A percentile compares a stretch with the other conserved stretches of the same genome.
These are phyloP conservation scores for Fistularia commersonii DNA, from an alignment of 2,797 vertebrate genomes.

Conservation along the genomic window DNA sequence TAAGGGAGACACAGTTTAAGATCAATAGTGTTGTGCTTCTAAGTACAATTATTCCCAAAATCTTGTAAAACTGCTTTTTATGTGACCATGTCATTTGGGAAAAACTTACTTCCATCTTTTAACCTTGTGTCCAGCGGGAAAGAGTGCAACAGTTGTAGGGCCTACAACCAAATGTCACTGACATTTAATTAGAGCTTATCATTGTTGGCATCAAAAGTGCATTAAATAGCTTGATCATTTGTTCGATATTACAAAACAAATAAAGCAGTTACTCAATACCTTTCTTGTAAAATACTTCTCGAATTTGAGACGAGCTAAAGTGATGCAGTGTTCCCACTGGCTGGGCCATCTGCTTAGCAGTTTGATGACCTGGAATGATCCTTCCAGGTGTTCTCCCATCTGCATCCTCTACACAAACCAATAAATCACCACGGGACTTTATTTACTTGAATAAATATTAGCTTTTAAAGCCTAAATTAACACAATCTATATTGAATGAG, in stretches of 20 bases:
- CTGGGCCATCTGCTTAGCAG: conserved; percentile 88
- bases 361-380: conserved; percentile 94
- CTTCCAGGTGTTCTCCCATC: conserved; percentile 90
- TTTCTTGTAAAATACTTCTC: conserved; percentile 99
- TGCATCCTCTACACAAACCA: conserved; percentile 84
- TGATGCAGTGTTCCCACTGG: conserved; percentile 87
- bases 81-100: neutral
- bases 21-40: neutral
- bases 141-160: conserved; percentile 92
- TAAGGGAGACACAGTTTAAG: conserved; percentile 48
- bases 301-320: conserved; percentile 90
- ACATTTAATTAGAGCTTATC: neutral
- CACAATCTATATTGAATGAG: too few species aligned
- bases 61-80: neutral
- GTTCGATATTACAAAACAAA: too few species aligned
- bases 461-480: neutral
- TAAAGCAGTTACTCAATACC: conserved; percentile 64
- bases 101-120: conserved; percentile 95
- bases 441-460: neutral
- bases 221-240: neutral
- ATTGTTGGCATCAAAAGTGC: neutral
- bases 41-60: neutral
- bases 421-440: conserved; percentile 7
- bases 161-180: conserved; percentile 66
- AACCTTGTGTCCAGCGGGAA: conserved; percentile 94